These are phyloP conservation scores for Schizopygopsis malacanthus DNA, from an alignment of 2,797 vertebrate genomes.

Conservation along the genomic window DNA sequence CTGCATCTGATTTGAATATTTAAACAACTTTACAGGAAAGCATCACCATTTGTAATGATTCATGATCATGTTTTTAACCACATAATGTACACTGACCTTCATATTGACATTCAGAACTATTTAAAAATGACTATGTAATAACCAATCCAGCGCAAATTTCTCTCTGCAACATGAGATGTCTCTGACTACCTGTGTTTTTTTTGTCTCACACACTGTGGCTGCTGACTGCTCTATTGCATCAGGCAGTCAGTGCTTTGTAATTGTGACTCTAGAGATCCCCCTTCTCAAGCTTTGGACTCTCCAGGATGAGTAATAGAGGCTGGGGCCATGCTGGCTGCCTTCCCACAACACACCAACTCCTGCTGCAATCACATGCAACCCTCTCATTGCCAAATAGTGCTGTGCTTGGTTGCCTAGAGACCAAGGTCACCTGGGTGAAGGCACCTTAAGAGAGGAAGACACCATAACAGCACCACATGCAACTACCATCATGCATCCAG, in stretches of 20 bases:
- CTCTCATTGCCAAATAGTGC: slow-evolving; percentile 70
- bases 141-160: not conserved
- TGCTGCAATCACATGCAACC: slow-evolving; percentile 86
- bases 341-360: slow-evolving; percentile 57
- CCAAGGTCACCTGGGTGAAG: slow-evolving; percentile 70
- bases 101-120: not conserved
- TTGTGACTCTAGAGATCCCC: slow-evolving; percentile 78
- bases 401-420: slow-evolving; percentile 75
- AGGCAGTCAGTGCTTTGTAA: slow-evolving; percentile 66
- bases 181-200: slow-evolving; percentile 35
- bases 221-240: slow-evolving; percentile 76
- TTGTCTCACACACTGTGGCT: slow-evolving; percentile 72
- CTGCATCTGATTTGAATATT: slow-evolving; percentile 4
- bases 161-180: slow-evolving; percentile 14
- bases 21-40: not conserved
- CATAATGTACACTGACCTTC: not conserved
- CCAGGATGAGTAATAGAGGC: slow-evolving; percentile 52
- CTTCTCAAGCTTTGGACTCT: slow-evolving; percentile 53
- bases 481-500: not conserved
- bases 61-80: not conserved
- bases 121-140: not conserved
- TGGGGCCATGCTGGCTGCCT: slow-evolving; percentile 27
- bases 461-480: slow-evolving; percentile 19
- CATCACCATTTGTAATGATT: not conserved
- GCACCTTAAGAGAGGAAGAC: slow-evolving; percentile 61